A percentile compares a stretch with the other conserved stretches of the same genome.
phyloP scores from a whole-genome alignment of 2,113 vertebrate genomes.

The Seriola aureovittata region DNA sequence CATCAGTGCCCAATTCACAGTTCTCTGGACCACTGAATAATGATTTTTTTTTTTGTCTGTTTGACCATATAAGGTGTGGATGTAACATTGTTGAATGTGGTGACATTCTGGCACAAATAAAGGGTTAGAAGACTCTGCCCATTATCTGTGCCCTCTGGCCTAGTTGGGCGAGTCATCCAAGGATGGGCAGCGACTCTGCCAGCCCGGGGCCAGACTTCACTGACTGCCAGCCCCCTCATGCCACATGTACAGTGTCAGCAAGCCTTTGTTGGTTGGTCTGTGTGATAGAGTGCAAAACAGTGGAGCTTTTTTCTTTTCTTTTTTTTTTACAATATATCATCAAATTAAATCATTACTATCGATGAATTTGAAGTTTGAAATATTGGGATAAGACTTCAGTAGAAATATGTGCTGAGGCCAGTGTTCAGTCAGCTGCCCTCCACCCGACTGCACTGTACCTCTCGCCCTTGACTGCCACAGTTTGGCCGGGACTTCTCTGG shows the following conservation, averaged over 20 bases:
- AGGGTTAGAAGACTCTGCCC: conserved; percentile 77
- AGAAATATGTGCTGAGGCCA: background rate
- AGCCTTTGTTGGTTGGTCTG: conserved; percentile 28
- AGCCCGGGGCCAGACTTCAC: conserved; percentile 59
- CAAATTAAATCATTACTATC: background rate
- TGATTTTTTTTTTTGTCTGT: conserved; percentile 35
- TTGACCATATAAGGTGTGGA: conserved; percentile 62
- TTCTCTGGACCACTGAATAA: conserved; percentile 46
- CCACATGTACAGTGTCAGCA: conserved; percentile 53
- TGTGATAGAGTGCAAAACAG: background rate
- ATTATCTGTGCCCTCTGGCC: conserved; percentile 79
- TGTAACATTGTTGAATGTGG: conserved; percentile 55
- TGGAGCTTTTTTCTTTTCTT: background rate
- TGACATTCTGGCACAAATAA: conserved; percentile 74
- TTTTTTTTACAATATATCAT: background rate
- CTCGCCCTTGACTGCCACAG: conserved; percentile 65
- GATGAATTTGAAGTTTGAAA: background rate
- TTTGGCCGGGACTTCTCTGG: conserved; percentile 69
- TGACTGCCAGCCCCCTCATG: conserved; percentile 70
- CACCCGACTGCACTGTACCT: conserved; percentile 31
- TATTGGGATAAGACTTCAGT: background rate
- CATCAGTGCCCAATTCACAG: conserved; percentile 58
- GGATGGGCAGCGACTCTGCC: conserved; percentile 66
- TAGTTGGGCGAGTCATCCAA: conserved; percentile 74
- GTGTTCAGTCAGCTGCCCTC: conserved; percentile 27